phyloP scores from a whole-genome alignment of 2,113 vertebrate species.

The Zosterops japonicus region DNA sequence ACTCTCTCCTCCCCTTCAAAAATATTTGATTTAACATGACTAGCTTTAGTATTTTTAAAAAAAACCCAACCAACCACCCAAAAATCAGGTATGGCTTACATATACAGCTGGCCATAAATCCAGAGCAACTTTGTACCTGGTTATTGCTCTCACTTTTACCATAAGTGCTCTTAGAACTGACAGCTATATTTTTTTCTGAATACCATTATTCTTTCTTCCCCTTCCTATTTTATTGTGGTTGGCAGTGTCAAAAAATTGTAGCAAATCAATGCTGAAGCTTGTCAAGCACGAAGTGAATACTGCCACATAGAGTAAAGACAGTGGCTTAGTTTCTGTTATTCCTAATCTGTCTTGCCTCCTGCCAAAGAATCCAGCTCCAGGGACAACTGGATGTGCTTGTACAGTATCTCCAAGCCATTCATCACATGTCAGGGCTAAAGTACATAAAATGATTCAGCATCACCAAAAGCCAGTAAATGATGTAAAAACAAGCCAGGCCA shows the following conservation, averaged over 20 bases:
- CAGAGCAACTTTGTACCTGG: not conserved
- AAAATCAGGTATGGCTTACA: not conserved
- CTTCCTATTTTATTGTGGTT: not conserved
- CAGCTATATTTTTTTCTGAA: not conserved
- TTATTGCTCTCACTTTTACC: not conserved
- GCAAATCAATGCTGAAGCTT: not conserved
- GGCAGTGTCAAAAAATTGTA: not conserved
- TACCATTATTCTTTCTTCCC: not conserved
- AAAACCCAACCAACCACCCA: not conserved
- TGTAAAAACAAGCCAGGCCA: not conserved
- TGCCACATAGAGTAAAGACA: not conserved
- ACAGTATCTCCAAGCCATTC: not conserved
- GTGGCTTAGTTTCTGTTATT: not conserved
- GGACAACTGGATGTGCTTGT: not conserved
- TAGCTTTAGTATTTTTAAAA: not conserved
- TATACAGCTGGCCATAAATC: not conserved
- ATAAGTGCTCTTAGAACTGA: not conserved
- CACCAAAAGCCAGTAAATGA: not conserved
- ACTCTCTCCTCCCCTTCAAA: accelerated
- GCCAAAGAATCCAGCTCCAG: not conserved
- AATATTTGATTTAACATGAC: not conserved
- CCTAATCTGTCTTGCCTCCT: not conserved
- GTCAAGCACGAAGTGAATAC: not conserved
- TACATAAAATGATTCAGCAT: not conserved
- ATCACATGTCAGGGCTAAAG: not conserved